These are phyloP conservation scores for Chrysodeixis includens DNA, from an alignment of 2,888 invertebrate species.

Conservation along the genomic window DNA sequence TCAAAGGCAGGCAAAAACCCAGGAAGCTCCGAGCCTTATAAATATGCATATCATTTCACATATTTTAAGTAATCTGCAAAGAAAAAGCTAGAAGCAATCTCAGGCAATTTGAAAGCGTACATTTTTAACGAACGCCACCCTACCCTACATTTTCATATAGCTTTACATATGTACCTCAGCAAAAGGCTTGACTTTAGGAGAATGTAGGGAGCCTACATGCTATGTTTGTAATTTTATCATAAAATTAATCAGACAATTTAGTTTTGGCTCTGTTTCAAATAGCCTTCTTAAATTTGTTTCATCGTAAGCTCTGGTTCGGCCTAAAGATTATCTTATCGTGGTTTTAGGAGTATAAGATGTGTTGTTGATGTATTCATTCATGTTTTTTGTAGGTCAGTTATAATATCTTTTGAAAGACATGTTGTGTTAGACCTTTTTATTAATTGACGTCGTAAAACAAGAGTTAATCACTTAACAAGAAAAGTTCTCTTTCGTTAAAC, in stretches of 20 bases:
- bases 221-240: constrained; percentile 37
- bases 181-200: background rate
- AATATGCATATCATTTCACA: constrained; percentile 4
- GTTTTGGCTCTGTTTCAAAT: constrained; percentile 48
- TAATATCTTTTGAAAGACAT: too few species aligned
- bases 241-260: constrained; percentile 40
- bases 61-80: constrained; percentile 5
- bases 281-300: constrained; percentile 36
- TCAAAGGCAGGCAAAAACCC: background rate
- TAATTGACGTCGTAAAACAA: too few species aligned
- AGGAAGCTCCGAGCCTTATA: background rate
- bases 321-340: background rate
- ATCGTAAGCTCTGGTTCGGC: background rate
- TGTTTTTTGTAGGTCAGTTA: too few species aligned
- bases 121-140: constrained; percentile 3
- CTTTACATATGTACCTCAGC: background rate
- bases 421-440: too few species aligned
- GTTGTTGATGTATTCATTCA: too few species aligned
- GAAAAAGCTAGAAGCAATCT: background rate
- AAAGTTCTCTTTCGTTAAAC: too few species aligned
- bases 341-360: too few species aligned
- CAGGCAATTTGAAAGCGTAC: background rate
- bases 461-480: too few species aligned
- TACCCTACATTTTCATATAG: background rate
- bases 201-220: constrained; percentile 20